Base-by-base conservation (phyloP, 2,888 invertebrate species). In the Meiosimyza platycephala region DNA sequence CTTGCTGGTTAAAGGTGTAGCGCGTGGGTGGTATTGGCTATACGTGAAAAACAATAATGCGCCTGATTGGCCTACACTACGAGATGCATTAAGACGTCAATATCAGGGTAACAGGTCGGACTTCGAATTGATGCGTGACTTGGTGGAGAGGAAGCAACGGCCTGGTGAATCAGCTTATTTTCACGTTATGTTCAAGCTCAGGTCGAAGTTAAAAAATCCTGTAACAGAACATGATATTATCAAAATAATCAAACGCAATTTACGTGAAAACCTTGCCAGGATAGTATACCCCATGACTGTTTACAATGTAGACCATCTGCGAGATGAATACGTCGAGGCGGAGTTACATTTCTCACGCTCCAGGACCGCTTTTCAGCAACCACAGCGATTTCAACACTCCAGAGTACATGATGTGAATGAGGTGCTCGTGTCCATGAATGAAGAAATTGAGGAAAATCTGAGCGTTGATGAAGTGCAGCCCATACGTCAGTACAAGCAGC, bases 1-100 rank as follows among this genome's bases (percentile, higher is more conserved):
- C 50, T 13, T 33, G 1, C 54, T 72, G 13, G 16, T 74, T 1
- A 22, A 11, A 6, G 74, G 72, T 0, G 18, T 22, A 18, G 74
- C 69, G 2, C 48, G 48, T 16, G 69, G 70, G 4, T 74, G 74
- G 74, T 68, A 67, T 48, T 74, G 72, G 74, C 22, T 57, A 3
- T 48, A 28, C 47, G 6, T 69, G 11, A 67, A 33, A 40, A 16
- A 4, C 1, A 55, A 54, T 15, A 15, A 15, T 1, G 40, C 40
- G 12, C 33, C 7, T 1, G 33, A 69, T 22, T 72, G 72, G 69
- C 9, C 64, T 2, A 18, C 55, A 1, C 15, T 72, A 22, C 59
- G 50, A 48, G 4, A 48, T 0, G 67, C 55, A 0, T 15, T 68
- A 11, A 28, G 68, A 13, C 15, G 51, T 4, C 28, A 54, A 33